These are phyloP conservation scores for Sceloporus tristichus DNA, from an alignment of 2,113 vertebrate genomes.

Conservation along the genomic window DNA sequence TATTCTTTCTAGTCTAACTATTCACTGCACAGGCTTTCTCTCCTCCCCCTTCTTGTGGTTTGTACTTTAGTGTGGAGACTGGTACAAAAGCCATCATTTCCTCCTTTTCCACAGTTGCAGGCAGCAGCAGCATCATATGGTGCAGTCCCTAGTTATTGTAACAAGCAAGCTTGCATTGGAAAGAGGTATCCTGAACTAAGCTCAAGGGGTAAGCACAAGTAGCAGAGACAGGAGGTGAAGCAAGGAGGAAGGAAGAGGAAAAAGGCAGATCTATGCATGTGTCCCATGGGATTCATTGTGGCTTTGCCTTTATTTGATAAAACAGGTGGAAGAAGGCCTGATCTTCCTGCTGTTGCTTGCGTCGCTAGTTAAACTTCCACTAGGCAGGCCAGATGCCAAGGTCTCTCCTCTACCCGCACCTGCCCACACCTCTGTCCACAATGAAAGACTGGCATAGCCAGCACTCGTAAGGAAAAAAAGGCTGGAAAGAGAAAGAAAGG, in stretches of 20 bases:
- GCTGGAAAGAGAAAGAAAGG: neutral
- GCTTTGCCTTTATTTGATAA: neutral
- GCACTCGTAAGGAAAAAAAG: neutral
- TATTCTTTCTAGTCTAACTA: neutral
- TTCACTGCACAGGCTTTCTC: neutral
- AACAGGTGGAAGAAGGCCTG: too few relatives aligned
- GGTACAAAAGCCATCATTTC: constrained; percentile 25
- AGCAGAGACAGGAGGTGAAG: neutral
- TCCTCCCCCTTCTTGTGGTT: constrained; percentile 6
- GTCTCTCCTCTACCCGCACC: neutral
- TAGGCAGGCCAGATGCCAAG: neutral
- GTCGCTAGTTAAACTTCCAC: neutral
- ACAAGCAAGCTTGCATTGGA: neutral
- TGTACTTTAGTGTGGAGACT: constrained; percentile 1
- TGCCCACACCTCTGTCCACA: neutral
- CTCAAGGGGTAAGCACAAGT: neutral
- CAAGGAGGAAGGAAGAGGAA: neutral
- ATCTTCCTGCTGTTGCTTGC: neutral
- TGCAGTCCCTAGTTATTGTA: neutral
- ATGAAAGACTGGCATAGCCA: neutral
- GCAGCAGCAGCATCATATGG: neutral
- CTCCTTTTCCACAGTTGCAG: constrained; percentile 13
- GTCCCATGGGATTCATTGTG: neutral
- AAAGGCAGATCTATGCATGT: neutral
- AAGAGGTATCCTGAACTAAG: neutral